Percentiles rank a stretch among this genome's conserved stretches.
Evolutionary conservation across 1,140 invertebrate species (phyloP).

Genomic region (Wasmannia auropunctata): DNA sequence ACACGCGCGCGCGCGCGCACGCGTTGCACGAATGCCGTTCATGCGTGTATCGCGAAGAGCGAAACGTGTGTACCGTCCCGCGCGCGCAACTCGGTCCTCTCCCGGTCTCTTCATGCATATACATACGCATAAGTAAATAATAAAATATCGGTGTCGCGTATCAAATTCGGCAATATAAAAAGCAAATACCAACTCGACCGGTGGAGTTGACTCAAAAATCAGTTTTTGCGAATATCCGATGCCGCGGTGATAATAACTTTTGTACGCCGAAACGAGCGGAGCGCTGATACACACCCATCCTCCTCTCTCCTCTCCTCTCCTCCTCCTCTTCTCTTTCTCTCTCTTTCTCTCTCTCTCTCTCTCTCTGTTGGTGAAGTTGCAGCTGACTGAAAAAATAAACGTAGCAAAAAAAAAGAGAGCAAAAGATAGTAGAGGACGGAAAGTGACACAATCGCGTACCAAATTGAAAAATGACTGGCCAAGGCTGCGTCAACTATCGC

Average conservation of each 20-base stretch:
- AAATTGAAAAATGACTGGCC: constrained; percentile 57
- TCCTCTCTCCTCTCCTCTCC: no score
- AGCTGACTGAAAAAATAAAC: constrained; percentile 58
- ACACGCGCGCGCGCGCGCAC: neutral
- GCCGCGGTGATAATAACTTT: constrained; percentile 51
- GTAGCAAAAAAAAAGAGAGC: constrained; percentile 42
- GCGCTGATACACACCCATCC: neutral
- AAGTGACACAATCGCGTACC: constrained; percentile 45
- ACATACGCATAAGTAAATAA: constrained; percentile 60
- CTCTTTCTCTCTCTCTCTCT: neutral
- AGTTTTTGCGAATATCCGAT: constrained; percentile 37
- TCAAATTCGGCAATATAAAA: constrained; percentile 57
- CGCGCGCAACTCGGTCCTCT: neutral
- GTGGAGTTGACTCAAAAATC: constrained; percentile 54
- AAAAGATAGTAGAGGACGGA: constrained; percentile 8
- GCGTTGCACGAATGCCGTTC: neutral
- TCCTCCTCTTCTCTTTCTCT: no score
- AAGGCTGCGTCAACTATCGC: constrained; percentile 40
- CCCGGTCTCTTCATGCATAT: constrained; percentile 44
- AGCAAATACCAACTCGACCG: constrained; percentile 36
- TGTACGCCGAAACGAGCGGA: constrained; percentile 27
- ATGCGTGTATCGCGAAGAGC: neutral
- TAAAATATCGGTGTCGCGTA: constrained; percentile 53
- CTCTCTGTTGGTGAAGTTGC: neutral
- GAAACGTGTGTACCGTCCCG: neutral